Base-by-base conservation (phyloP, 2,113 vertebrate genomes). In the Pseudorectes ferrugineus region DNA sequence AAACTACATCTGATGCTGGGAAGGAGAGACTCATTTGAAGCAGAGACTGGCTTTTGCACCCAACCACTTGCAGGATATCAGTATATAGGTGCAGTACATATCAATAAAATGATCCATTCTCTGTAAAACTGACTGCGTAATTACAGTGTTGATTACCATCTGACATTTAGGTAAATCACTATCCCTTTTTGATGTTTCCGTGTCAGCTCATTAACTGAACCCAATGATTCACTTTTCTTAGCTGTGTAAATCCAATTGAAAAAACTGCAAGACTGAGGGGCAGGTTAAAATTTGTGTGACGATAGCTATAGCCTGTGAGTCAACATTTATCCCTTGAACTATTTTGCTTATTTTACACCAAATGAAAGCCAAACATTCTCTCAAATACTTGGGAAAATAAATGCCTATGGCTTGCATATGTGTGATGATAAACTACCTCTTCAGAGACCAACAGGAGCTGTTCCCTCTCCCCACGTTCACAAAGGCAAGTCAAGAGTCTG, bases 391-490 rank as follows among this genome's bases (percentile, higher is more conserved):
- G 28, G 5, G 14, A 1, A 51, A 61, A 84, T 10, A 66, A 68
- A 11, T 48, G 15, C 8, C 20, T 65, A 7, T 26, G 38, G 3
- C 48, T 73, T 67, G 4, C 23, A 18, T n/a, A 14, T 38, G 16
- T 40, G 13, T 14, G 14, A 66, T 43, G 21, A 51, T 29, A 81
- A 46, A 15, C 10, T 35, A n/a, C 26, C 24, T 71, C 63, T 78
- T 24, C 35, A 67, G 48, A 63, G 35, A 78, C 6, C 17, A 78
- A 19, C 10, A 11, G 31, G 35, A 87, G 26, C 42, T 68, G 26
- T 0, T 3, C 20, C 12, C 6, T 31, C 11, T 77, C 25, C 12
- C 2, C 14, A 3, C 22, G 31, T 48, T 45, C 45, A 52, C 45
- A 65, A 65, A 73, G 19, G 17, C 9, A 80, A 80, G 25, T 62